These are phyloP conservation scores for Bicyclus anynana DNA, from an alignment of 1,140 invertebrate species.

Conservation along the genomic window DNA sequence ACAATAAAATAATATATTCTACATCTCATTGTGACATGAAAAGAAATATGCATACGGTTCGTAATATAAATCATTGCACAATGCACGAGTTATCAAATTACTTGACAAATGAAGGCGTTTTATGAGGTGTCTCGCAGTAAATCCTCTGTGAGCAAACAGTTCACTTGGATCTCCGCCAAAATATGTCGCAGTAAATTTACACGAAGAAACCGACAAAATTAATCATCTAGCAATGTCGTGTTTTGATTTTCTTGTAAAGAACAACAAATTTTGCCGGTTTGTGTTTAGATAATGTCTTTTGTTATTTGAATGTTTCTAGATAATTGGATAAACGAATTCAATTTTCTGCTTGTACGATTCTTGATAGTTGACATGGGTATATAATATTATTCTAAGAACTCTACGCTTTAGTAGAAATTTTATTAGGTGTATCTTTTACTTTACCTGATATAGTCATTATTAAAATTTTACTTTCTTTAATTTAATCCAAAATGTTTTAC, in stretches of 20 bases:
- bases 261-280: neutral
- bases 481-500: no score
- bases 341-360: neutral
- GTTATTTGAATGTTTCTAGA: neutral
- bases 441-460: no score
- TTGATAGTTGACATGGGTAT: neutral
- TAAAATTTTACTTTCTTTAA: no score
- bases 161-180: conserved; percentile 37
- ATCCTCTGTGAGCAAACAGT: conserved; percentile 45
- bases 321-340: neutral
- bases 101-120: conserved; percentile 38
- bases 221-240: neutral
- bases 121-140: conserved; percentile 43
- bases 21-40: neutral
- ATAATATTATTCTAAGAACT: no score
- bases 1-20: no score
- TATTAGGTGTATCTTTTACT: no score
- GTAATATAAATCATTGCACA: conserved; percentile 3
- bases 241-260: conserved; percentile 1
- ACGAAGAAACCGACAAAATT: neutral
- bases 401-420: no score
- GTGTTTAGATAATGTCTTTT: neutral
- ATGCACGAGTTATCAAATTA: conserved; percentile 29
- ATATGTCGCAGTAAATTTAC: conserved; percentile 19
- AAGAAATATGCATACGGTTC: neutral